phyloP scores from a whole-genome alignment of 2,888 invertebrate species.

The Odontomyia ornata region DNA sequence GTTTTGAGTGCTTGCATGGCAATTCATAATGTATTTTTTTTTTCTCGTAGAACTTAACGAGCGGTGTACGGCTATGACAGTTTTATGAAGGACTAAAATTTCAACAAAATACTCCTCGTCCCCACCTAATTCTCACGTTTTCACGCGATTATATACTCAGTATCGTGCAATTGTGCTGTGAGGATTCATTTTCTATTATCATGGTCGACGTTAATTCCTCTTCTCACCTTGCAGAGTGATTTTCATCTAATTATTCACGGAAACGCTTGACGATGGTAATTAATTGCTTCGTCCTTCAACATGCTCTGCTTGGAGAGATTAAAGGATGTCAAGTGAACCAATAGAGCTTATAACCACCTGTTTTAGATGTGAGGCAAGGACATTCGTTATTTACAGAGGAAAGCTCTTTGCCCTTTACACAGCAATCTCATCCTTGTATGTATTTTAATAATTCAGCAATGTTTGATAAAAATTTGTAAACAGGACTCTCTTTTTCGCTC shows the following conservation, averaged over 20 bases:
- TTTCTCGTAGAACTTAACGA: neutral
- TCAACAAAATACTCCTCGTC: no score
- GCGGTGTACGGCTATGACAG: neutral
- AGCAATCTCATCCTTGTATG: no score
- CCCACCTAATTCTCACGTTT: neutral
- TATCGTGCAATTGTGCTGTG: neutral
- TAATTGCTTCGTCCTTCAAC: neutral
- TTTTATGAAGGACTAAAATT: neutral
- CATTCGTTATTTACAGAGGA: neutral
- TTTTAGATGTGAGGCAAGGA: neutral
- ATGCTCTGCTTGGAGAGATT: neutral
- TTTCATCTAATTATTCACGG: neutral
- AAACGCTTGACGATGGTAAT: neutral
- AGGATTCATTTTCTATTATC: neutral
- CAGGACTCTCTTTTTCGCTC: no score
- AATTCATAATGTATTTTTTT: neutral
- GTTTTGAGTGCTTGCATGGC: neutral
- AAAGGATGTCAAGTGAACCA: neutral
- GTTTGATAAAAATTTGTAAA: slow-evolving; percentile 10
- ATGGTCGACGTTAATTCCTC: no score
- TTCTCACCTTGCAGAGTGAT: neutral
- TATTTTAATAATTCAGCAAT: neutral
- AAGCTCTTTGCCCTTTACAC: neutral
- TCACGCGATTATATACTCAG: neutral
- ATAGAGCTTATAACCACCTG: neutral